These are phyloP conservation scores for Mallotus villosus DNA, from an alignment of 2,797 vertebrate genomes.

Conservation along the genomic window DNA sequence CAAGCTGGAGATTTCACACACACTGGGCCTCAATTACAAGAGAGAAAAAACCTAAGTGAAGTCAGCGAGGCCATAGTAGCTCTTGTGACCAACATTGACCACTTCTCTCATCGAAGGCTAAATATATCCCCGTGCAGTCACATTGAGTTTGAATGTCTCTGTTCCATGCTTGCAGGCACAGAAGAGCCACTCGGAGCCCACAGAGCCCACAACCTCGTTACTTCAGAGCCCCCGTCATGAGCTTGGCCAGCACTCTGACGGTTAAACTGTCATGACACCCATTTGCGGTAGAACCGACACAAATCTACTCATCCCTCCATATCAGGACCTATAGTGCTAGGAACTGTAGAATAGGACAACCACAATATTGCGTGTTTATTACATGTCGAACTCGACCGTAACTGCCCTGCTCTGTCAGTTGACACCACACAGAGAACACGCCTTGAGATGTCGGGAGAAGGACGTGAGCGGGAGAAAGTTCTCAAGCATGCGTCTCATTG, in stretches of 20 bases:
- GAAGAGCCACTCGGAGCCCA: background rate
- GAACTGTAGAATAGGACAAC: too few relatives aligned
- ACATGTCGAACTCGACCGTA: background rate
- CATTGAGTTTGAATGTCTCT: background rate
- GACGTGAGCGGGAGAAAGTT: constrained; percentile 30
- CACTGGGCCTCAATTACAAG: too few relatives aligned
- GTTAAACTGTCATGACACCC: background rate
- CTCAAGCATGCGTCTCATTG: too few relatives aligned
- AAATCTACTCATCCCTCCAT: background rate
- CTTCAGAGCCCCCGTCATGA: constrained; percentile 2
- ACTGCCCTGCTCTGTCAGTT: background rate
- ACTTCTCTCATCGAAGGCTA: background rate
- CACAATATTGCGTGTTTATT: too few relatives aligned
- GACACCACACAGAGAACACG: background rate
- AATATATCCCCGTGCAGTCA: background rate
- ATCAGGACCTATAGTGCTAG: too few relatives aligned
- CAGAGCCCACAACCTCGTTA: background rate
- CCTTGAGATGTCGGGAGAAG: background rate
- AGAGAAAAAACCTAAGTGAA: too few relatives aligned
- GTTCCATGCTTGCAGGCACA: background rate
- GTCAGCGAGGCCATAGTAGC: background rate
- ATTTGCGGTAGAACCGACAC: background rate
- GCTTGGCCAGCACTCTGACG: background rate
- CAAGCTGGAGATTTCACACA: constrained; percentile 7
- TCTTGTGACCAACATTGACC: background rate